Evolutionary conservation across 2,797 vertebrate species (phyloP).

Genomic region (Pseudochirops corinnae): DNA sequence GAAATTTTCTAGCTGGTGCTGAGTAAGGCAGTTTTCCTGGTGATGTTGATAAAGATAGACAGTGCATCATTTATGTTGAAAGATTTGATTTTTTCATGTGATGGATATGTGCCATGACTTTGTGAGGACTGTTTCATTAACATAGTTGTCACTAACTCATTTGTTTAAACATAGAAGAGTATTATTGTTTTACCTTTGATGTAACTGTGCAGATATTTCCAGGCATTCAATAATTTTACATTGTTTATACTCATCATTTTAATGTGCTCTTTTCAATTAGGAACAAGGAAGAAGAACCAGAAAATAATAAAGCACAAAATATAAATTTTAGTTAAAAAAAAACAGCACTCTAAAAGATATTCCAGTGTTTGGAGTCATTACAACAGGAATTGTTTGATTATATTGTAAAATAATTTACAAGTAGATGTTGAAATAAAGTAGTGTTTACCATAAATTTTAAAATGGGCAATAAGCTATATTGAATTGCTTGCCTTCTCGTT

Average conservation of each 20-base stretch:
- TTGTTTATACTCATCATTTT: background rate
- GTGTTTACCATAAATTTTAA: slow-evolving; percentile 30
- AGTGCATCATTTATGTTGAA: slow-evolving; percentile 9
- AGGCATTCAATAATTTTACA: background rate
- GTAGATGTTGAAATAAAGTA: slow-evolving; percentile 55
- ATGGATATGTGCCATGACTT: background rate
- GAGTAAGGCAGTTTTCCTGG: slow-evolving; percentile 45
- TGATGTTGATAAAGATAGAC: slow-evolving; percentile 51
- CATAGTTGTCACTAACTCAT: background rate
- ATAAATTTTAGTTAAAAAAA: background rate
- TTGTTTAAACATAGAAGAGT: background rate
- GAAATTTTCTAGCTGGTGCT: slow-evolving; percentile 56
- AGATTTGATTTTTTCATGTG: slow-evolving; percentile 3
- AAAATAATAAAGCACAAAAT: slow-evolving; percentile 31
- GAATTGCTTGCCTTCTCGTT: too few relatives aligned
- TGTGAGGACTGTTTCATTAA: background rate
- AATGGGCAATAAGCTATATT: too few relatives aligned
- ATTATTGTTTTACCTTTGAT: slow-evolving; percentile 3
- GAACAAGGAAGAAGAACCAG: slow-evolving; percentile 10
- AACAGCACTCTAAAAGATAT: slow-evolving; percentile 31
- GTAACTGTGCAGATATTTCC: background rate
- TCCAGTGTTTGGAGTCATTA: slow-evolving; percentile 8
- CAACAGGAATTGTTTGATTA: background rate
- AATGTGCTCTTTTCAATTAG: slow-evolving; percentile 21
- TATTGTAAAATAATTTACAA: slow-evolving; percentile 33